Conservation (phyloP, 2,797 vertebrate genomes). For the Sebastes hubbsi region DNA sequence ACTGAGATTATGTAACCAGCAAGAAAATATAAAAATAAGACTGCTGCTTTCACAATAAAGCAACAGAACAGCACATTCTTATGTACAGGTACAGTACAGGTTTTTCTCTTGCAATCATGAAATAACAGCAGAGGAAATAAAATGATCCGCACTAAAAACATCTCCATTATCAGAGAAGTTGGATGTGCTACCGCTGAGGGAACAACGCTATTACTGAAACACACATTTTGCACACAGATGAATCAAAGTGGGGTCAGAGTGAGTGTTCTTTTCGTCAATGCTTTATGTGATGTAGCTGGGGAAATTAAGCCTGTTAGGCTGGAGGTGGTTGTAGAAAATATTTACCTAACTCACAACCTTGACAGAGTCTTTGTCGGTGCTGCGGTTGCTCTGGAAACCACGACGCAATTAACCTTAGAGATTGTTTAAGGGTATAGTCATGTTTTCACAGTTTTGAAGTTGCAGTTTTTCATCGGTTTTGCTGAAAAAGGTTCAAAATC, state of each 20-base stretch:
- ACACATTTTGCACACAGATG: not conserved
- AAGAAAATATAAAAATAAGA: not conserved
- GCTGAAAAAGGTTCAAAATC: not conserved
- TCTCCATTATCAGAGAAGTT: constrained; percentile 6
- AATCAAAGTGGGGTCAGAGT: not conserved
- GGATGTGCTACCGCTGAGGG: not conserved
- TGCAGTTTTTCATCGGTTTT: not conserved
- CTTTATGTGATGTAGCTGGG: not conserved
- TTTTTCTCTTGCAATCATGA: not conserved
- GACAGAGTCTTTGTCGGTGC: not conserved
- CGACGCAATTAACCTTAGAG: not conserved
- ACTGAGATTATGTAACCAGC: not conserved
- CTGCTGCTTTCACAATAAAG: too few species aligned
- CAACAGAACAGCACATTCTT: not conserved
- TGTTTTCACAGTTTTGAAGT: not conserved
- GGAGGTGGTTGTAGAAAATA: constrained; percentile 8
- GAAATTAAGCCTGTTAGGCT: not conserved
- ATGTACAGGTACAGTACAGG: too few species aligned
- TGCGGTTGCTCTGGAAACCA: constrained; percentile 47
- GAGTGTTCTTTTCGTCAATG: not conserved
- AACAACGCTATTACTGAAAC: not conserved
- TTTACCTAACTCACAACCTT: constrained; percentile 15
- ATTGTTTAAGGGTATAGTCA: not conserved
- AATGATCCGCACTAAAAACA: not conserved
- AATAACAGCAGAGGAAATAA: not conserved